These are phyloP conservation scores for Gymnocypris eckloni DNA, from an alignment of 2,797 vertebrate genomes.

Conservation along the genomic window DNA sequence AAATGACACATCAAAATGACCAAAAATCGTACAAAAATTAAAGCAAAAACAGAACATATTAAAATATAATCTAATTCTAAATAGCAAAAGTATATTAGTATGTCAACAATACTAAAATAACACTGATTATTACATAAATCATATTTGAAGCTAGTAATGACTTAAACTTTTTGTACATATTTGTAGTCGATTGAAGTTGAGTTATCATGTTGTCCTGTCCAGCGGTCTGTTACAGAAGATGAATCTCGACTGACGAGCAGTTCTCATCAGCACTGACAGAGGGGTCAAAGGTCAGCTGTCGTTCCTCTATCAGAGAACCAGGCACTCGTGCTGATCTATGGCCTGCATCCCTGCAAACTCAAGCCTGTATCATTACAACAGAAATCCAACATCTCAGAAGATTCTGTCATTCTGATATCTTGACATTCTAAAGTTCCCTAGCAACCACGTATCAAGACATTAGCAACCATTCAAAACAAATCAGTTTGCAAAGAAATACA, in stretches of 20 bases:
- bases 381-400: slow-evolving; percentile 3
- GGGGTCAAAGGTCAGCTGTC: slow-evolving; percentile 70
- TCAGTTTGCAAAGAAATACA: background rate
- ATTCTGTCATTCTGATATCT: background rate
- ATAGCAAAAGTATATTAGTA: background rate
- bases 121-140: background rate
- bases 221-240: slow-evolving; percentile 14
- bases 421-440: background rate
- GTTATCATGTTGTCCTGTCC: background rate
- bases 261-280: slow-evolving; percentile 56
- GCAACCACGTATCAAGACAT: background rate
- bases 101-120: background rate
- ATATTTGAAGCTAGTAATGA: background rate
- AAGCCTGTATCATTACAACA: background rate
- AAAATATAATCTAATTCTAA: background rate
- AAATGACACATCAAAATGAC: background rate
- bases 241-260: slow-evolving; percentile 56
- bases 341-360: slow-evolving; percentile 46
- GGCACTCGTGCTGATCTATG: slow-evolving; percentile 58
- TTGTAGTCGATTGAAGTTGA: background rate
- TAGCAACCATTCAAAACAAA: background rate
- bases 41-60: background rate
- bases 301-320: slow-evolving; percentile 16
- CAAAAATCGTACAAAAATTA: background rate
- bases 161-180: background rate